Conservation (phyloP, 2,797 vertebrate genomes). For the Falco naumanni region DNA sequence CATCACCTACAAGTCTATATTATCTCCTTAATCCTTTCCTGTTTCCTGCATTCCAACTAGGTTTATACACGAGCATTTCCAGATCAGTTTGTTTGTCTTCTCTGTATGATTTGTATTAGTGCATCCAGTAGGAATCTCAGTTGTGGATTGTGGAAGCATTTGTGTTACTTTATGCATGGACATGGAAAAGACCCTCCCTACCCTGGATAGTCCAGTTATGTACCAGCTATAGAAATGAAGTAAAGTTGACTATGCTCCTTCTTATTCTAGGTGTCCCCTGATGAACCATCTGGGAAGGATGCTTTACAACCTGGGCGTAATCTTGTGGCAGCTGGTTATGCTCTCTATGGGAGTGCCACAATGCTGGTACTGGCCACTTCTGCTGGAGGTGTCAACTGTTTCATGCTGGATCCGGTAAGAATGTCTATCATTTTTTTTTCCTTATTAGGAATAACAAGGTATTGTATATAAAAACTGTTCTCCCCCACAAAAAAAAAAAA, state of each 20-base stretch:
- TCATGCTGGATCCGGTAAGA: slow-evolving; percentile 97
- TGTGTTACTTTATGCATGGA: not conserved
- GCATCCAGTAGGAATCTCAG: not conserved
- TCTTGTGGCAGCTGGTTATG: slow-evolving; percentile 94
- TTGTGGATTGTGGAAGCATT: not conserved
- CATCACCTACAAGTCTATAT: not conserved
- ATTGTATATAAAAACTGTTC: not conserved
- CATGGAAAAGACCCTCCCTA: not conserved
- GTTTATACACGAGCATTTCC: not conserved
- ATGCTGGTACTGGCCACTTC: slow-evolving; percentile 93
- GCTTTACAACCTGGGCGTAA: slow-evolving; percentile 90
- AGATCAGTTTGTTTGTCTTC: not conserved
- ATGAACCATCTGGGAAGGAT: slow-evolving; percentile 87
- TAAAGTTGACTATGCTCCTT: not conserved
- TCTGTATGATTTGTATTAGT: slow-evolving; percentile 2
- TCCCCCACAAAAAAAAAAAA: not conserved
- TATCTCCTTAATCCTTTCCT: slow-evolving; percentile 53
- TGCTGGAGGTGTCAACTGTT: slow-evolving; percentile 91
- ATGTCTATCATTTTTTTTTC: not conserved
- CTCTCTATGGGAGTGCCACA: slow-evolving; percentile 95
- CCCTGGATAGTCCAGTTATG: not conserved
- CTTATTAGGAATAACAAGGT: not conserved
- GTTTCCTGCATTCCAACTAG: slow-evolving; percentile 47
- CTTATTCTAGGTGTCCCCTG: slow-evolving; percentile 77
- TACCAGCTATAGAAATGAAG: not conserved